Evolutionary conservation across 2,888 invertebrate genomes (phyloP), one percentile per base, ranked within the genome.

Genomic region (Ommatoiulus sabulosus): DNA sequence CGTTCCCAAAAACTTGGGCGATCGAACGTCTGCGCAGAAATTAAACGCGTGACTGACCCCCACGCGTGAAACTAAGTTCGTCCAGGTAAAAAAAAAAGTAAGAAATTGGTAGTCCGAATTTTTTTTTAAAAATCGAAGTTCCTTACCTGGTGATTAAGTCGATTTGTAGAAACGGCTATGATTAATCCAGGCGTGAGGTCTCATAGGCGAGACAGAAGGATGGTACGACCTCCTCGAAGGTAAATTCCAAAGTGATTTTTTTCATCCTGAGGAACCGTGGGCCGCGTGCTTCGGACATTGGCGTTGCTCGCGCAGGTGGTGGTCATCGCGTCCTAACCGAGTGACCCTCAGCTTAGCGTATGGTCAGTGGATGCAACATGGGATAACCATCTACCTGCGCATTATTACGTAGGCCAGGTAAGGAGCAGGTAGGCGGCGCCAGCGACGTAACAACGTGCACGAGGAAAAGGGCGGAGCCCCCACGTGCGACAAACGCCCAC

Each of bases 341-440:
- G 17, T 63, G 63, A 63, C 63, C 63, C 63, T 63, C n/a, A 63
- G 63, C 63, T 20, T 20, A n/a, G 63, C 63, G 63, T 63, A 63
- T 63, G 63, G 63, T 63, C 63, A 63, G 63, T 63, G 6, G 48
- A 48, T 48, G 48, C 48, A 48, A 48, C 48, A 12, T 12, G 48
- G 48, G 48, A 48, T 63, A 15, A 63, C 63, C 17, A 63, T 63
- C 63, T 63, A 63, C 63, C 63, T 63, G 63, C 63, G 63, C 63
- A 63, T 63, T 63, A 63, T 63, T 63, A 63, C 63, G 63, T 63
- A n/a, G n/a, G 20, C 63, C 63, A 63, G 63, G 63, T 63, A 63
- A 63, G 63, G 84, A 44, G 44, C 84, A 84, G 84, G 84, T 84
- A 84, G 84, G 84, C n/a, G 44, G 44, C 3, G 84, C n/a, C 84